Base-by-base conservation (phyloP, 2,113 vertebrate genomes). In the Leptobrachium ailaonicum region DNA sequence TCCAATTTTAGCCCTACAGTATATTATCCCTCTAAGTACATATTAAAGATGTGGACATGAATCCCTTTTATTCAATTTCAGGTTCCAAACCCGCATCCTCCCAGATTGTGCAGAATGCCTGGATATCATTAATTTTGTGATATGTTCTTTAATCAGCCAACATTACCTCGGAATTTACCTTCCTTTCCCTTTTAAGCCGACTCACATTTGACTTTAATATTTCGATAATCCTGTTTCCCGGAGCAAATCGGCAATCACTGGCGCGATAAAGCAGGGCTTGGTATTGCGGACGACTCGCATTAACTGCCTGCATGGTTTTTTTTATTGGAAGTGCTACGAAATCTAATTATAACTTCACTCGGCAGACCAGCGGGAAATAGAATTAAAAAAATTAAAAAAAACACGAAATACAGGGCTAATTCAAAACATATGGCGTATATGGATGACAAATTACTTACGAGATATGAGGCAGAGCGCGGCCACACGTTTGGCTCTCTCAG, bases 191-290 rank as follows among this genome's bases (percentile, higher is more conserved):
- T 4, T 54, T 58, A 1, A 14, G 12, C 40, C 45, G 68, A 69
- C 54, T 68, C 20, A n/a, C 11, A 40, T 54, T 68, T 68, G 56
- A 68, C 58, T 76, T 14, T 43, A 67, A 47, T 4, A 12, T 14
- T 68, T 68, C 53, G 43, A 13, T 66, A 76, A 76, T 76, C 66
- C 40, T 68, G 7, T 76, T 76, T 76, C 50, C 66, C 47, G 56
- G 64, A 45, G 42, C 13, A 68, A 67, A 76, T 56, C n/a, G 7
- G 40, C 50, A 76, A 66, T n/a, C 40, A 43, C 66, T 67, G 63
- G 74, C 74, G 54, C 54, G 41, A 43, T 32, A 54, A 42, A 62
- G 43, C 63, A 9, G 42, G 12, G 58, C 63, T 10, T 75, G 64
- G 5, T 47, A 50, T 9, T 40, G 47, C 12, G 10, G 41, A 56